Conservation (phyloP, 2,888 invertebrate genomes). For the Anagyrus pseudococci region DNA sequence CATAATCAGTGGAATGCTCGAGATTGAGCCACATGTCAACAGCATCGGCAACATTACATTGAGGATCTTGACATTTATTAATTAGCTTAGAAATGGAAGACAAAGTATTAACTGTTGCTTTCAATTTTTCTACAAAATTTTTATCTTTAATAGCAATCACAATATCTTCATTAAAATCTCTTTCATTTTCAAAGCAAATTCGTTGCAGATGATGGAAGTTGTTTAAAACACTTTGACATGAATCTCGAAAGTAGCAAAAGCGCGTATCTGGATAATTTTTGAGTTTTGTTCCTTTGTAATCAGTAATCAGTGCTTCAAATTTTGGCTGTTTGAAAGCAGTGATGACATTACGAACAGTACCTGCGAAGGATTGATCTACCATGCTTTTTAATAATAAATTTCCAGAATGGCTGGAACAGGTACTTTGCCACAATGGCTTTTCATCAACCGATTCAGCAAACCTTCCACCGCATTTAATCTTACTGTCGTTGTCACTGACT, state of each 20-base stretch:
- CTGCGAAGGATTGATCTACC: not conserved
- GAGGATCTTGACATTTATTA: conserved; percentile 7
- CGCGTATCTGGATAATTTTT: not conserved
- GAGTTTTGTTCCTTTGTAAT: not conserved
- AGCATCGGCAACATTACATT: not conserved
- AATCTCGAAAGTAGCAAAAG: not conserved
- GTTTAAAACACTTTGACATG: not conserved
- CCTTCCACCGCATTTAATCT: not conserved
- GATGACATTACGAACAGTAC: not conserved
- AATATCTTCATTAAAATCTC: too few relatives aligned
- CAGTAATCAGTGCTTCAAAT: not conserved
- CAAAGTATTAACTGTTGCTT: not conserved
- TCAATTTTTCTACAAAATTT: not conserved
- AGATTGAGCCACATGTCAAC: too few relatives aligned
- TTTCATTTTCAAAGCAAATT: too few relatives aligned
- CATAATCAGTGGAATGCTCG: not conserved
- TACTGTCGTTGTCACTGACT: conserved; percentile 2
- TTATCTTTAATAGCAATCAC: too few relatives aligned
- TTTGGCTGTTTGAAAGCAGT: not conserved
- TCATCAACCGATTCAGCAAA: not conserved
- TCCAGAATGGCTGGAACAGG: conserved; percentile 1
- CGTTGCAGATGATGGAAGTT: not conserved
- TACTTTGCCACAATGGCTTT: not conserved
- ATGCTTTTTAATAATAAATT: conserved; percentile 2
- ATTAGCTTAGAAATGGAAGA: not conserved